Evolutionary conservation across 2,113 vertebrate genomes (phyloP).

Genomic region (Gavia stellata): DNA sequence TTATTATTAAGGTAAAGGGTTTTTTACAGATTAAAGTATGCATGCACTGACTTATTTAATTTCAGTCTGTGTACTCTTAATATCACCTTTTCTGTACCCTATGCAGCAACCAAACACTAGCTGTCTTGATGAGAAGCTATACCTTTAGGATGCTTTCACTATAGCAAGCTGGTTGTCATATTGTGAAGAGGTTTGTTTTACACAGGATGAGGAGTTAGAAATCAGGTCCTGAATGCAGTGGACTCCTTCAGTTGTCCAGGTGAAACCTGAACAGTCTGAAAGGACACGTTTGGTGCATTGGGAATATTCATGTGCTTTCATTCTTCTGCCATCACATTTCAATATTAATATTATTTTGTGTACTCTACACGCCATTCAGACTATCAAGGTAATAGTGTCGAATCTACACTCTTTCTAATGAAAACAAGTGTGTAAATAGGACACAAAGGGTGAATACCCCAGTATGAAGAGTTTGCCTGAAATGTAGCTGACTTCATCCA

Average conservation of each 20-base stretch:
- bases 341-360: not conserved
- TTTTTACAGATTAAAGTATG: not conserved
- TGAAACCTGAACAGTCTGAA: not conserved
- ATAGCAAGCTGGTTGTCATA: not conserved
- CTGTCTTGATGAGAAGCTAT: not conserved
- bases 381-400: not conserved
- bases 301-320: not conserved
- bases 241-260: not conserved
- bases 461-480: not conserved
- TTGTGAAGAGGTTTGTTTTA: not conserved
- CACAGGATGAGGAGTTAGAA: not conserved
- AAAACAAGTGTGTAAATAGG: not conserved
- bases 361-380: not conserved
- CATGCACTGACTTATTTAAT: not conserved
- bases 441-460: not conserved
- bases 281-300: rapidly evolving
- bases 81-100: not conserved
- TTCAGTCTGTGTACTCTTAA: not conserved
- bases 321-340: not conserved
- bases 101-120: not conserved
- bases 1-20: not conserved
- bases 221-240: not conserved
- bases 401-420: not conserved
- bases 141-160: not conserved
- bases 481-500: not conserved